Evolutionary conservation across 1,140 invertebrate species (phyloP).

Genomic region (Orchestia grillus): DNA sequence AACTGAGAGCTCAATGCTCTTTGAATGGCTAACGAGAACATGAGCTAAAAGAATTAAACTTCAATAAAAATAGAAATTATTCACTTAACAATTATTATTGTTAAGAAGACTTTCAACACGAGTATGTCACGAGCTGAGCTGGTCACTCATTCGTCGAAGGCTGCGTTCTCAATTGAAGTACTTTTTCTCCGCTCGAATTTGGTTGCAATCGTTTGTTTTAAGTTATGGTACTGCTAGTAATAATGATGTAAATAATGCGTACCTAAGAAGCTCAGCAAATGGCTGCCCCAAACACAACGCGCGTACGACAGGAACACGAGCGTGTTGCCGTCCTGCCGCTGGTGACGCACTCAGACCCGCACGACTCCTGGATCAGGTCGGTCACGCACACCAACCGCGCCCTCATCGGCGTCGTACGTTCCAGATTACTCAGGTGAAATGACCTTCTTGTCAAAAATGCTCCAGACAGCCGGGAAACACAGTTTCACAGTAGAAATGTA

Average conservation of each 20-base stretch:
- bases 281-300: not conserved
- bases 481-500: not conserved
- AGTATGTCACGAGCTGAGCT: too few relatives aligned
- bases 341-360: not conserved
- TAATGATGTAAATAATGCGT: not conserved
- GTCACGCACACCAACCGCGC: not conserved
- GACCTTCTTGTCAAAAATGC: not conserved
- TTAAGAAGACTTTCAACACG: too few relatives aligned
- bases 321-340: not conserved
- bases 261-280: not conserved
- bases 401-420: not conserved
- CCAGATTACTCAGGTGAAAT: not conserved
- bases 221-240: not conserved
- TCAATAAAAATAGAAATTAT: too few relatives aligned
- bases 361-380: not conserved
- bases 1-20: too few relatives aligned
- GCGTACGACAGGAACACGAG: not conserved
- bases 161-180: not conserved
- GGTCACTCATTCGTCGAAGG: not conserved
- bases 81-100: too few relatives aligned
- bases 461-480: not conserved
- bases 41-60: too few relatives aligned
- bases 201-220: not conserved
- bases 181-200: too few relatives aligned
- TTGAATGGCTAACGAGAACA: too few relatives aligned